These are phyloP conservation scores for Drosophila rellima DNA, from an alignment of 2,888 invertebrate species.

Conservation along the genomic window DNA sequence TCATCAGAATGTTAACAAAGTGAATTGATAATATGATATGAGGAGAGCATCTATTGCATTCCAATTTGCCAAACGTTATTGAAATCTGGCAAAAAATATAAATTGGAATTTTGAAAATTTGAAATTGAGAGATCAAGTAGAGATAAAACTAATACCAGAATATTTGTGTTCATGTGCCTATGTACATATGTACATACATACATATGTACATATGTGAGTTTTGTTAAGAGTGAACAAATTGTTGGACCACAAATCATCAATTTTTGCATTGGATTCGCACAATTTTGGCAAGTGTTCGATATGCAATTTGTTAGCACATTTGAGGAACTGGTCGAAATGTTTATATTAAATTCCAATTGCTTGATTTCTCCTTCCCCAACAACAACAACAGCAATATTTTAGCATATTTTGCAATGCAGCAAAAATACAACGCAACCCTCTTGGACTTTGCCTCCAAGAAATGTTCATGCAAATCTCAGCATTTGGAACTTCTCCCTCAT, in stretches of 20 bases:
- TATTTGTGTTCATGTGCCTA: too few relatives aligned
- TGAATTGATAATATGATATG: conserved; percentile 15
- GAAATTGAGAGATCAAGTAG: conserved; percentile 10
- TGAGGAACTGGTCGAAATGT: conserved; percentile 37
- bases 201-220: not conserved
- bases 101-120: conserved; percentile 11
- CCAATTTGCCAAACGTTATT: conserved; percentile 4
- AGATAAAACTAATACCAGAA: conserved; percentile 7
- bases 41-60: conserved; percentile 4
- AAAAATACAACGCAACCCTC: conserved; percentile 5
- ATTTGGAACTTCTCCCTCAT: not conserved
- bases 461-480: conserved; percentile 11
- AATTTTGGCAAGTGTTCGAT: conserved; percentile 52
- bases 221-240: not conserved
- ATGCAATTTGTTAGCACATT: conserved; percentile 63
- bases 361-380: conserved; percentile 1
- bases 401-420: conserved; percentile 20
- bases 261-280: conserved; percentile 17
- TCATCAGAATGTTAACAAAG: conserved; percentile 4
- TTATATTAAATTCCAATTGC: conserved; percentile 42
- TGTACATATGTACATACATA: not conserved
- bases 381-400: conserved; percentile 15
- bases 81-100: conserved; percentile 10
- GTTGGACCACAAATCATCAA: conserved; percentile 14
- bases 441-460: not conserved